Conservation (phyloP, 2,113 vertebrate species). For the Corythaixoides concolor region DNA sequence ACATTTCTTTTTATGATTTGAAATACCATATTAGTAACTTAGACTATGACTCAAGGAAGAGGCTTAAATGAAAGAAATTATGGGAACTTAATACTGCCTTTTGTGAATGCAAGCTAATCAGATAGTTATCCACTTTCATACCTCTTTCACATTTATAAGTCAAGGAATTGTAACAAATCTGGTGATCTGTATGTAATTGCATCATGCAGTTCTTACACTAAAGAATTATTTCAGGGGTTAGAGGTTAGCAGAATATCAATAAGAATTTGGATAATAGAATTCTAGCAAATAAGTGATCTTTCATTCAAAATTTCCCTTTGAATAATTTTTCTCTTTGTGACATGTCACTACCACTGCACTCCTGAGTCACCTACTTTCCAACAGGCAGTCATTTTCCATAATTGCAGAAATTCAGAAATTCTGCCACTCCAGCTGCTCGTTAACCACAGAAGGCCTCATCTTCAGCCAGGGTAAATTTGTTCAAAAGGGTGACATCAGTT, state of each 20-base stretch:
- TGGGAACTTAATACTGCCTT: neutral
- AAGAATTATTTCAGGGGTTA: neutral
- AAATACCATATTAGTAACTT: neutral
- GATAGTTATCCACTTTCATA: neutral
- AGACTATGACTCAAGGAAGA: neutral
- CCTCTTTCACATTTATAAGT: neutral
- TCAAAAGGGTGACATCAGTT: neutral
- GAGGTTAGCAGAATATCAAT: neutral
- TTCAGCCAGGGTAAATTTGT: neutral
- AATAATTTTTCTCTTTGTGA: neutral
- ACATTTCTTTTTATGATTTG: constrained; percentile 3
- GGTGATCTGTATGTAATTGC: neutral
- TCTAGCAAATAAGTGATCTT: neutral
- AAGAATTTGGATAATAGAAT: neutral
- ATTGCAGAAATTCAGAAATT: neutral
- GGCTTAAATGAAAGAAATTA: neutral
- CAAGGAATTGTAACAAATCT: neutral
- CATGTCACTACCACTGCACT: neutral
- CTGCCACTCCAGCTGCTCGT: neutral
- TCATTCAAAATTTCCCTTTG: neutral
- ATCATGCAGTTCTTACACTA: neutral
- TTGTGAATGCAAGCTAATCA: constrained; percentile 1
- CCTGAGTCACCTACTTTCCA: neutral
- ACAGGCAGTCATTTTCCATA: neutral
- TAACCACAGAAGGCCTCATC: neutral